Percentiles rank a stretch among this genome's conserved stretches.
phyloP scores from a whole-genome alignment of 2,113 vertebrate genomes.

The Melanocharis versteri region DNA sequence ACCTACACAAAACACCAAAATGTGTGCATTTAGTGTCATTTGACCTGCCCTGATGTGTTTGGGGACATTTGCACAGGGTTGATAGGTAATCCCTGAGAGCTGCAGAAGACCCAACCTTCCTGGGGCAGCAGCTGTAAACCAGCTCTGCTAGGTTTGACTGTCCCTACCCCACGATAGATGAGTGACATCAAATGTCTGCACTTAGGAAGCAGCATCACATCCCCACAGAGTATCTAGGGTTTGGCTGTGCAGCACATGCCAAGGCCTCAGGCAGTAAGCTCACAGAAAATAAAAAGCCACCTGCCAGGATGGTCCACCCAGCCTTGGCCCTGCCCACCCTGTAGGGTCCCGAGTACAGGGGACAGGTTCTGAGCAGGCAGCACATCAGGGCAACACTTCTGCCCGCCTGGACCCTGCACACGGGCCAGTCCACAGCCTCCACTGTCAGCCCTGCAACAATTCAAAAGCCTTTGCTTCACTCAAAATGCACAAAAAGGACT shows the following conservation, averaged over 20 bases:
- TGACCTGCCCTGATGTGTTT: neutral
- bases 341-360: accelerated
- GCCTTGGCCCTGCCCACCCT: neutral
- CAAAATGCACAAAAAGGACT: neutral
- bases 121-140: neutral
- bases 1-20: neutral
- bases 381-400: neutral
- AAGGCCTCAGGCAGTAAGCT: neutral
- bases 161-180: neutral
- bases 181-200: neutral
- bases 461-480: neutral
- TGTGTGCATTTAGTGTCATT: neutral
- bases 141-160: neutral
- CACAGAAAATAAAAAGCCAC: neutral
- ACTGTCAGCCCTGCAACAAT: neutral
- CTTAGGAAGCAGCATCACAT: neutral
- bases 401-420: neutral
- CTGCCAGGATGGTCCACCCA: neutral
- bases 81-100: neutral
- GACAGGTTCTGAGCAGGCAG: neutral
- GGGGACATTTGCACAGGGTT: neutral
- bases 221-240: neutral
- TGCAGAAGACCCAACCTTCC: neutral
- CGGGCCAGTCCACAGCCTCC: accelerated
- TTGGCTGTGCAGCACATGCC: neutral